A percentile compares a stretch with the other conserved stretches of the same genome.
Conservation (phyloP, 2,888 invertebrate species). For the Spatulosminthurus flaviceps region DNA sequence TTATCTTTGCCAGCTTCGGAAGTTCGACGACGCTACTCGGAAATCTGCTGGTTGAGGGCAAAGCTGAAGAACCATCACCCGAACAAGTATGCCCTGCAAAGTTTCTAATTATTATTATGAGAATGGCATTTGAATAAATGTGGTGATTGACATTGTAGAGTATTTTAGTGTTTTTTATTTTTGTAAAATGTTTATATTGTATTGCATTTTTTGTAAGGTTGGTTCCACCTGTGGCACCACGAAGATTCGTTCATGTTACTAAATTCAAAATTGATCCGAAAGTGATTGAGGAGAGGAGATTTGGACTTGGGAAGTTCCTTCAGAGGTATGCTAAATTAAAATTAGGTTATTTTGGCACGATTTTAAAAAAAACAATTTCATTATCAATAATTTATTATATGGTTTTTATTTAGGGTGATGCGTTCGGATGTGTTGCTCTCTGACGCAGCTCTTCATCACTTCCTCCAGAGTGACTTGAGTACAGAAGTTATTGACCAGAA, state of each 20-base stretch:
- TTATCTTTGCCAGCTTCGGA: conserved; percentile 54
- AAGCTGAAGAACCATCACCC: conserved; percentile 56
- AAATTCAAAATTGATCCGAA: conserved; percentile 56
- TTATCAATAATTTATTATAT: too few species aligned
- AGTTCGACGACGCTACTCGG: conserved; percentile 60
- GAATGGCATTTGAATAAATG: not conserved
- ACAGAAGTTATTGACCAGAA: conserved; percentile 59
- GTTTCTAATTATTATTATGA: not conserved
- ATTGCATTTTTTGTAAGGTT: conserved; percentile 44
- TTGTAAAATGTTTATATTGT: not conserved
- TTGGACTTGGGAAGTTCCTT: conserved; percentile 56
- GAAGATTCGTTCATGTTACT: conserved; percentile 57
- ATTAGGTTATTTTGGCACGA: too few species aligned
- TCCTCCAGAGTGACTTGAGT: conserved; percentile 58
- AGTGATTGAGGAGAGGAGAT: conserved; percentile 56
- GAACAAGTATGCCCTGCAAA: conserved; percentile 55
- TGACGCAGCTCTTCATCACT: conserved; percentile 60
- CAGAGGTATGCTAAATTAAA: conserved; percentile 49
- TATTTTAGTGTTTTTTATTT: not conserved
- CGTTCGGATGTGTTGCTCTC: conserved; percentile 60
- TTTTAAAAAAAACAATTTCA: too few species aligned
- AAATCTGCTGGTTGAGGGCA: conserved; percentile 60
- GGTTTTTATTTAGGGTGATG: conserved; percentile 51
- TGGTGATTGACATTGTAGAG: conserved; percentile 7
- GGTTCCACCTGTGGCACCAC: conserved; percentile 58